Conservation (phyloP, 2,888 invertebrate species). For the Dicyrtomina minuta region DNA sequence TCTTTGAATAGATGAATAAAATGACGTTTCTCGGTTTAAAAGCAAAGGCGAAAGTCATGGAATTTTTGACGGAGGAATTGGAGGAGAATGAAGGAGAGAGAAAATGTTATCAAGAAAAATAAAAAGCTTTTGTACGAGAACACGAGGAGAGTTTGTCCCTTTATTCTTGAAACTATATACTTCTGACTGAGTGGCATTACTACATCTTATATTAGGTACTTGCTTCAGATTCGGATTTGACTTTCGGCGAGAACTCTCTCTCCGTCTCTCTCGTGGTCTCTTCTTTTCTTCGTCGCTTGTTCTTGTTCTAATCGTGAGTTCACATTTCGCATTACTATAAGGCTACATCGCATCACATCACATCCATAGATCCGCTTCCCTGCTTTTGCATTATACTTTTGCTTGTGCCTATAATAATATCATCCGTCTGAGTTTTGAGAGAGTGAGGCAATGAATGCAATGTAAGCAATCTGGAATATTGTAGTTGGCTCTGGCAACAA, state of each 20-base stretch:
- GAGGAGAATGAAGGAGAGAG: not conserved
- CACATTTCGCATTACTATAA: too few species aligned
- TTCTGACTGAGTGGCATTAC: constrained; percentile 3
- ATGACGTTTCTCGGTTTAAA: constrained; percentile 11
- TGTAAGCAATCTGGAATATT: too few species aligned
- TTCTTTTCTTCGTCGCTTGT: too few species aligned
- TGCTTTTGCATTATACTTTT: too few species aligned
- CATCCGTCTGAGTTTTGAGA: too few species aligned
- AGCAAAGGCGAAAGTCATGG: not conserved
- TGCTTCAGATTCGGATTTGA: not conserved
- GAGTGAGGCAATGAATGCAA: too few species aligned
- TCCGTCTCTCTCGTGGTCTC: not conserved
- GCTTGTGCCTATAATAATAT: too few species aligned
- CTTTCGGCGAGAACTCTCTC: not conserved
- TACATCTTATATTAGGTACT: too few species aligned
- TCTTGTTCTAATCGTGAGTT: too few species aligned
- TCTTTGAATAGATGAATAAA: constrained; percentile 1
- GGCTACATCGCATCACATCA: too few species aligned
- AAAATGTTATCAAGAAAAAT: constrained; percentile 20
- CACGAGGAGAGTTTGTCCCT: constrained; percentile 14
- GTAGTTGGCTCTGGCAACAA: too few species aligned
- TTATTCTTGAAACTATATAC: not conserved
- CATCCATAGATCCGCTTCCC: too few species aligned
- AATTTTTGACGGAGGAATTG: constrained; percentile 7
- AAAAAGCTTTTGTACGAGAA: constrained; percentile 15